Conservation (phyloP, 2,113 vertebrate genomes). For the Emydocephalus ijimae region DNA sequence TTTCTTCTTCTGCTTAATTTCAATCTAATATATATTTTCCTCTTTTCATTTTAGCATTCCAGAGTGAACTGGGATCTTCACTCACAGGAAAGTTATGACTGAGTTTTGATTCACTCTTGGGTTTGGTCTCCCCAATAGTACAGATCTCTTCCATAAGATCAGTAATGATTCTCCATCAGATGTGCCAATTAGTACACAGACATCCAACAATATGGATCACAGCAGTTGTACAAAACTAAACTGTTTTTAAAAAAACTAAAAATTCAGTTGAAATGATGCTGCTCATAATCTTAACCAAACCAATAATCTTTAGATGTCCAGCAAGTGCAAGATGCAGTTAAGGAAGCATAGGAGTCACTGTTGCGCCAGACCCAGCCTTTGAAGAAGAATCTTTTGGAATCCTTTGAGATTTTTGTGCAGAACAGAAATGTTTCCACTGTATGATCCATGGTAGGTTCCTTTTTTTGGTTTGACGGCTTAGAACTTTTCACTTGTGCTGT, state of each 20-base stretch:
- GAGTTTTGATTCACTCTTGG: not conserved
- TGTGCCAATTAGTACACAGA: not conserved
- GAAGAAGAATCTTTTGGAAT: not conserved
- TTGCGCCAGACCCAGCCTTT: not conserved
- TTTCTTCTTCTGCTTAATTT: not conserved
- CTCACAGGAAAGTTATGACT: constrained; percentile 5
- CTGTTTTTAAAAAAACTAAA: not conserved
- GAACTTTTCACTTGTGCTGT: not conserved
- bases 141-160: not conserved
- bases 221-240: not conserved
- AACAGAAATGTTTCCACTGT: constrained; percentile 7
- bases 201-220: not conserved
- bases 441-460: not conserved
- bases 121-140: not conserved
- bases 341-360: not conserved
- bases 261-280: not conserved
- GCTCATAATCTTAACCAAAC: not conserved
- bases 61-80: not conserved
- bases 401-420: constrained; percentile 7
- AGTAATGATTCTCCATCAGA: not conserved
- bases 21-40: not conserved
- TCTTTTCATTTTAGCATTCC: not conserved
- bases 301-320: not conserved
- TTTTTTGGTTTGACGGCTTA: not conserved
- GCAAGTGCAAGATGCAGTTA: not conserved